Percentiles rank a stretch among this genome's conserved stretches.
phyloP scores from a whole-genome alignment of 2,113 vertebrate species.

The Cryptotis parvus region DNA sequence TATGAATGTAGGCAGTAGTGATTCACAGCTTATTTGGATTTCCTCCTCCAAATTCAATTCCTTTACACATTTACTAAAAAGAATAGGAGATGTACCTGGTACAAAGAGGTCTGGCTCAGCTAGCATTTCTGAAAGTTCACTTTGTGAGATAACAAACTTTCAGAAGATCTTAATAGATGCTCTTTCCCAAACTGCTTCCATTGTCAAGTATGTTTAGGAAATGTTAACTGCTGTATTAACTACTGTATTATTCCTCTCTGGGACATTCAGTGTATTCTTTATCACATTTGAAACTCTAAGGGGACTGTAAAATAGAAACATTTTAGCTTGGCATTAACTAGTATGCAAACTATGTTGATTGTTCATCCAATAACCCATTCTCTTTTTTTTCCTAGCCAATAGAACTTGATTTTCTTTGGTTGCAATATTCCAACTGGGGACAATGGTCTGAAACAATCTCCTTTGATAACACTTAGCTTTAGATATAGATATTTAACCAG shows the following conservation, averaged over 20 bases:
- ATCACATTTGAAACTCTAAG: background rate
- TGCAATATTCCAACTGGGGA: background rate
- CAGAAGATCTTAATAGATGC: background rate
- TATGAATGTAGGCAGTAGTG: constrained; percentile 26
- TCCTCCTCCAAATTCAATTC: background rate
- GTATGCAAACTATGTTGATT: background rate
- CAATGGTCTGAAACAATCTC: background rate
- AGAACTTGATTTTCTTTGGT: background rate
- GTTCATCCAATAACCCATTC: background rate
- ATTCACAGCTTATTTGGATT: constrained; percentile 15
- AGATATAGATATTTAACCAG: background rate
- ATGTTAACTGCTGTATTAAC: background rate
- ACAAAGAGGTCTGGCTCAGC: background rate
- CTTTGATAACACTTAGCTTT: background rate
- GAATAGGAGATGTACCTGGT: background rate
- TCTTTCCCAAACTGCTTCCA: constrained; percentile 18
- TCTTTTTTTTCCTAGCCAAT: background rate
- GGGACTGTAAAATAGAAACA: background rate
- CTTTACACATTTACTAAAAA: constrained; percentile 54
- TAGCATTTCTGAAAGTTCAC: background rate
- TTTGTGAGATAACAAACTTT: constrained; percentile 2
- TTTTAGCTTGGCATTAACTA: constrained; percentile 10
- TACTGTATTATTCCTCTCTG: background rate
- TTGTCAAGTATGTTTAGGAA: constrained; percentile 6
- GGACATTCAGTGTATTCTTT: background rate